A percentile compares a stretch with the other conserved stretches of the same genome.
These are phyloP conservation scores for Falco berigora DNA, from an alignment of 2,797 vertebrate genomes.

Conservation along the genomic window DNA sequence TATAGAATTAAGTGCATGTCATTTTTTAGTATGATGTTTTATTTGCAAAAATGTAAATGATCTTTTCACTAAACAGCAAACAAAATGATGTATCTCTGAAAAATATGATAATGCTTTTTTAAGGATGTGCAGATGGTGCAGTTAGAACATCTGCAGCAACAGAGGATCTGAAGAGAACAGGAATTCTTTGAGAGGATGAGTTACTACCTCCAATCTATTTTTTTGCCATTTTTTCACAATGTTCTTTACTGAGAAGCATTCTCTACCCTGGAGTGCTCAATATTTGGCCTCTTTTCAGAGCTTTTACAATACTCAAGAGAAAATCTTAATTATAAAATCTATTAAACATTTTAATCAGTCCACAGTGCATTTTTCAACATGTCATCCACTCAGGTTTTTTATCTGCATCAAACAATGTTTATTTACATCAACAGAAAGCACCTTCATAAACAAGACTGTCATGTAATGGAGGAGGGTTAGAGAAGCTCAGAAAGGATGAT, in stretches of 20 bases:
- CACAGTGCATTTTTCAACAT: background rate
- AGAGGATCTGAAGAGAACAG: background rate
- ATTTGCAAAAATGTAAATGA: slow-evolving; percentile 21
- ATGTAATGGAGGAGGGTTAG: background rate
- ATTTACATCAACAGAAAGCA: background rate
- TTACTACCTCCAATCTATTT: background rate
- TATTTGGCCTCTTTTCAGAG: slow-evolving; percentile 14
- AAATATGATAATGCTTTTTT: slow-evolving; percentile 42
- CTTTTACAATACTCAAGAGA: background rate
- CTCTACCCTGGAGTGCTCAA: background rate
- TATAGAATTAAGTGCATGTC: background rate
- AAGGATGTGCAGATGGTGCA: slow-evolving; percentile 41
- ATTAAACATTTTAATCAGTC: background rate
- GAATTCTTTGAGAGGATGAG: slow-evolving; percentile 7
- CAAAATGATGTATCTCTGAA: slow-evolving; percentile 18
- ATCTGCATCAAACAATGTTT: background rate
- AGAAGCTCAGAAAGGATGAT: background rate
- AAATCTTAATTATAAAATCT: slow-evolving; percentile 11
- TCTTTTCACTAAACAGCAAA: slow-evolving; percentile 11
- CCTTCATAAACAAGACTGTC: background rate
- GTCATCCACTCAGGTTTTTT: background rate
- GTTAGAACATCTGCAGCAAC: slow-evolving; percentile 48
- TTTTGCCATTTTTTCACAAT: background rate
- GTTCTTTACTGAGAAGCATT: background rate
- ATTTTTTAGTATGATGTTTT: slow-evolving; percentile 30